A percentile compares a stretch with the other conserved stretches of the same genome.
Conservation (phyloP, 1,140 invertebrate species). For the Melitaea cinxia region DNA sequence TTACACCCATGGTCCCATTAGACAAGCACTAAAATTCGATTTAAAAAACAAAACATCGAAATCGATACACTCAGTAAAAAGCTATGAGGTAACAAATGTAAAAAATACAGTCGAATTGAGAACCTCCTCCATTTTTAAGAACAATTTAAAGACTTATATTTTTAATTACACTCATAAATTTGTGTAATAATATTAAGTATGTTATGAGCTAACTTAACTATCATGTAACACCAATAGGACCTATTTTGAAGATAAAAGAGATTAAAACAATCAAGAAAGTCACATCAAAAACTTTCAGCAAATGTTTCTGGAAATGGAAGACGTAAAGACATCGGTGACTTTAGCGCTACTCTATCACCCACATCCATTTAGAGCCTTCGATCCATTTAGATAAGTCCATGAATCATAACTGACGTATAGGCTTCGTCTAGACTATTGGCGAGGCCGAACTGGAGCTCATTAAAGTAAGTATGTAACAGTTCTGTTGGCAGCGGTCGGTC, state of each 20-base stretch:
- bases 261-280: constrained; percentile 1
- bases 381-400: constrained; percentile 5
- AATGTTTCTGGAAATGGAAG: not conserved
- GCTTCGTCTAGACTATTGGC: constrained; percentile 20
- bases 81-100: no score
- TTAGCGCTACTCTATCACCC: not conserved
- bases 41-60: no score
- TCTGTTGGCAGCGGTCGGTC: constrained; percentile 12
- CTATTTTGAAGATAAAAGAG: not conserved
- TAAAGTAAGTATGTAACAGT: constrained; percentile 21
- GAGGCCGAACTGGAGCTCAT: constrained; percentile 16
- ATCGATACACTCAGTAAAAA: no score
- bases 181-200: no score
- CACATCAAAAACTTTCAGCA: not conserved
- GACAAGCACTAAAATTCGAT: no score
- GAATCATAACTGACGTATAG: constrained; percentile 2
- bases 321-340: not conserved
- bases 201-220: no score
- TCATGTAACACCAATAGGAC: not conserved
- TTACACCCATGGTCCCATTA: no score
- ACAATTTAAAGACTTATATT: no score
- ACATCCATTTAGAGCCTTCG: constrained; percentile 3
- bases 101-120: no score
- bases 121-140: no score
- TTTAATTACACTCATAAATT: no score